Percentiles rank a stretch among this genome's conserved stretches.
phyloP scores from a whole-genome alignment of 2,888 invertebrate species.

The Agrotis segetum region DNA sequence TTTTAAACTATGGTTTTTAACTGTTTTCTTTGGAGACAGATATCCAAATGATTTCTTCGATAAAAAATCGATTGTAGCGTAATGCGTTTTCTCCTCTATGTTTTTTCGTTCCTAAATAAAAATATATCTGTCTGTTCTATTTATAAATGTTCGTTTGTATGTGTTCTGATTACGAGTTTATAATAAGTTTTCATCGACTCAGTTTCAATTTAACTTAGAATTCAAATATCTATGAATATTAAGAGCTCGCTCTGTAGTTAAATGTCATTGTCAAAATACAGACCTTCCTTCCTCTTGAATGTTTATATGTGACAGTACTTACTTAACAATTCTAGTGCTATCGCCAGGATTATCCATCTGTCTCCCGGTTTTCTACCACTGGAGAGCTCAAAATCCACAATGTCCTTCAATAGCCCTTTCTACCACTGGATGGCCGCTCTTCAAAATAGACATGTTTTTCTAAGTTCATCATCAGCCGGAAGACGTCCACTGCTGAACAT shows the following conservation, averaged over 20 bases:
- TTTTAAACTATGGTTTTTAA: slow-evolving; percentile 39
- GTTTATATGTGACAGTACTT: too few species aligned
- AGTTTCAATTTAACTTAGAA: not conserved
- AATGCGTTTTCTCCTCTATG: too few species aligned
- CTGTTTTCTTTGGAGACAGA: not conserved
- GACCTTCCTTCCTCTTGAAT: not conserved
- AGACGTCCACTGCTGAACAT: too few species aligned
- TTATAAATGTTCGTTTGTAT: not conserved
- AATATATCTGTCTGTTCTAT: not conserved
- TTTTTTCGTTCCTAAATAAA: not conserved
- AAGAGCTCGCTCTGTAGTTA: not conserved
- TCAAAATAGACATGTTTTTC: not conserved
- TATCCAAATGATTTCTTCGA: not conserved
- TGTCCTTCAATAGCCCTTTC: too few species aligned
- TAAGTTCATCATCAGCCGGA: too few species aligned
- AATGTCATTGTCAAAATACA: not conserved
- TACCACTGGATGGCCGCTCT: not conserved
- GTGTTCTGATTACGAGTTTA: not conserved
- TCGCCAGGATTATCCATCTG: not conserved
- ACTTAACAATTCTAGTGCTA: not conserved
- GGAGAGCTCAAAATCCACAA: too few species aligned
- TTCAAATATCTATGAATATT: not conserved
- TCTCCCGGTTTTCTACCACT: not conserved
- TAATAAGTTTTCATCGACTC: not conserved
- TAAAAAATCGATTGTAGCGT: not conserved